phyloP scores from a whole-genome alignment of 2,888 invertebrate genomes.

The Tenthredo amoena region DNA sequence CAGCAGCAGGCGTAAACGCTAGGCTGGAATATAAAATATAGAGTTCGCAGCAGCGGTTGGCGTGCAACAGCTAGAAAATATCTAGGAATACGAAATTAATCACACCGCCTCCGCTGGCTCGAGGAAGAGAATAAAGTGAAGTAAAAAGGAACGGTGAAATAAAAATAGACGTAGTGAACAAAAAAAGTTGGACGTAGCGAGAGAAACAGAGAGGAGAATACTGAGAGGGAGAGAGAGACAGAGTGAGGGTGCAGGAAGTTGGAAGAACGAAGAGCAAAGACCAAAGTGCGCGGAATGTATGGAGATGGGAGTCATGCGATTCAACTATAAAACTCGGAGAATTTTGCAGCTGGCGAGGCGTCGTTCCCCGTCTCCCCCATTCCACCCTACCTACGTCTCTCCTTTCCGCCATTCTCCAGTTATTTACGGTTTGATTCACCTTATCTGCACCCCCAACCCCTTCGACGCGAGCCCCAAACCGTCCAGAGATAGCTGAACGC shows the following conservation, averaged over 20 bases:
- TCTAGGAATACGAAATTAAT: constrained; percentile 75
- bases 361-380: constrained; percentile 65
- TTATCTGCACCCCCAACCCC: constrained; percentile 72
- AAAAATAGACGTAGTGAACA: constrained; percentile 71
- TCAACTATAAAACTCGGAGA: constrained; percentile 78
- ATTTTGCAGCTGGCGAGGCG: constrained; percentile 76
- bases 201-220: constrained; percentile 57
- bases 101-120: constrained; percentile 62
- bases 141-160: constrained; percentile 69
- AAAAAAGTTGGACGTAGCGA: constrained; percentile 53
- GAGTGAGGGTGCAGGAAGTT: constrained; percentile 59
- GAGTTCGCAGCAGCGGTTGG: constrained; percentile 52
- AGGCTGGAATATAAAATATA: constrained; percentile 50
- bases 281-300: constrained; percentile 69
- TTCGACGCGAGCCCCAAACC: constrained; percentile 62
- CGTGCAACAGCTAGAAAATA: constrained; percentile 67
- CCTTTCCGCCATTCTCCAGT: constrained; percentile 76
- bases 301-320: constrained; percentile 77
- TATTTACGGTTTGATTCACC: constrained; percentile 78
- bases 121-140: constrained; percentile 53
- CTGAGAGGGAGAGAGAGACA: constrained; percentile 57
- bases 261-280: constrained; percentile 51
- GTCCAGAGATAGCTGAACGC: constrained; percentile 68
- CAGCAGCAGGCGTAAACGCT: constrained; percentile 25
- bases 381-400: constrained; percentile 61